A percentile compares a stretch with the other conserved stretches of the same genome.
phyloP scores from a whole-genome alignment of 2,797 vertebrate species.

The Cyprinodon diabolis region DNA sequence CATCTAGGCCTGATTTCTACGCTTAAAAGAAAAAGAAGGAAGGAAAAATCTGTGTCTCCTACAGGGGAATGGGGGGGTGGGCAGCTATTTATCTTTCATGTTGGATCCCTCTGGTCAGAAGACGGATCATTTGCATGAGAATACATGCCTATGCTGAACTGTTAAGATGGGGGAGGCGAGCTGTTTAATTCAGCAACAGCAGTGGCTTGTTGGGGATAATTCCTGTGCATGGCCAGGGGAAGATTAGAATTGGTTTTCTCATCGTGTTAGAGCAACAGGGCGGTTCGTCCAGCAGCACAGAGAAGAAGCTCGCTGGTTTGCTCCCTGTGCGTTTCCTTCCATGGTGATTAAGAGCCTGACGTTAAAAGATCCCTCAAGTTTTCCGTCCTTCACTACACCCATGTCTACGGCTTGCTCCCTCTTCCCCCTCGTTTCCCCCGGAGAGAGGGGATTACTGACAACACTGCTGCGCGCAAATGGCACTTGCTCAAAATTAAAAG shows the following conservation, averaged over 20 bases:
- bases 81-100: constrained; percentile 69
- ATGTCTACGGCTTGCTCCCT: constrained; percentile 55
- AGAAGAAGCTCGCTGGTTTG: constrained; percentile 48
- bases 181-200: constrained; percentile 65
- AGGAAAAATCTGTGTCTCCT: constrained; percentile 60
- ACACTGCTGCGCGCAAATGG: constrained; percentile 76
- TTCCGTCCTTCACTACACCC: constrained; percentile 62
- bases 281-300: constrained; percentile 45
- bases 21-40: constrained; percentile 51
- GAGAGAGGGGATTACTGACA: constrained; percentile 77
- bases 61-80: constrained; percentile 11
- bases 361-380: constrained; percentile 75
- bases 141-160: constrained; percentile 62
- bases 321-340: constrained; percentile 55
- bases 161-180: constrained; percentile 33
- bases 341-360: constrained; percentile 70
- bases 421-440: constrained; percentile 56
- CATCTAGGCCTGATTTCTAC: constrained; percentile 66
- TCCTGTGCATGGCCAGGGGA: constrained; percentile 61
- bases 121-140: constrained; percentile 77
- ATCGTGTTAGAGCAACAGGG: constrained; percentile 42
- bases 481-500: constrained; percentile 81
- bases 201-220: constrained; percentile 64
- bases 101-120: constrained; percentile 66
- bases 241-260: constrained; percentile 68